Evolutionary conservation across 2,797 vertebrate species (phyloP).

Genomic region (Lutjanus argentimaculatus): DNA sequence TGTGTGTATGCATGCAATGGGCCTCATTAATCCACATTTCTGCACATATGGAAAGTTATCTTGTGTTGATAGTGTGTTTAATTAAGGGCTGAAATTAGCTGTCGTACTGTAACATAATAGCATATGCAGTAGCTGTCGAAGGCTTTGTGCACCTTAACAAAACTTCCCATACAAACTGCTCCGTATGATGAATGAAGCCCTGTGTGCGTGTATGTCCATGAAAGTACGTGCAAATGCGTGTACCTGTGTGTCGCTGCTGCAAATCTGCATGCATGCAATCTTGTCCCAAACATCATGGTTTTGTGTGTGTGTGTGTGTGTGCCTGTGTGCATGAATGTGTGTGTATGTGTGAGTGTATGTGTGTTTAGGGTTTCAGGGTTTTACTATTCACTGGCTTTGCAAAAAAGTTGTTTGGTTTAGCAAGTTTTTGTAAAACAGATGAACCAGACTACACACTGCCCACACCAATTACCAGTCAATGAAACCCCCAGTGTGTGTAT

Average conservation of each 20-base stretch:
- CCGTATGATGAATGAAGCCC: slow-evolving; percentile 67
- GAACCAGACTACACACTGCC: background rate
- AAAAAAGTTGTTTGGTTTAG: background rate
- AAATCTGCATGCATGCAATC: slow-evolving; percentile 36
- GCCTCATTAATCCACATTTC: slow-evolving; percentile 69
- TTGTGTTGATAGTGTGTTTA: slow-evolving; percentile 15
- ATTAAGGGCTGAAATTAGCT: slow-evolving; percentile 18
- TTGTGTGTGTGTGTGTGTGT: slow-evolving; percentile 4
- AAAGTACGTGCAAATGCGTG: slow-evolving; percentile 32
- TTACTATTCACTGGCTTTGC: slow-evolving; percentile 5
- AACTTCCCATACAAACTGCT: slow-evolving; percentile 29
- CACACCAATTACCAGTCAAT: background rate
- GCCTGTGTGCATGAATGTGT: background rate
- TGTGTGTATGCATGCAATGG: slow-evolving; percentile 59
- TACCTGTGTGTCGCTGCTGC: slow-evolving; percentile 1
- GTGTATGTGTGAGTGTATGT: background rate
- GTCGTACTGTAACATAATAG: slow-evolving; percentile 8
- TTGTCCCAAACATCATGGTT: slow-evolving; percentile 2
- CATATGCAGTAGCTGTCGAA: slow-evolving; percentile 13
- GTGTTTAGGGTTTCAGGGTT: slow-evolving; percentile 9
- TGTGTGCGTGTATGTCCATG: slow-evolving; percentile 1
- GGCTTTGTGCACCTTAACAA: slow-evolving; percentile 13
- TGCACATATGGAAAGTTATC: slow-evolving; percentile 44
- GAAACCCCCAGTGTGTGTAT: background rate
- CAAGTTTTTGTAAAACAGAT: slow-evolving; percentile 2